Conservation (phyloP, 2,888 invertebrate genomes). For the Rutpela maculata region DNA sequence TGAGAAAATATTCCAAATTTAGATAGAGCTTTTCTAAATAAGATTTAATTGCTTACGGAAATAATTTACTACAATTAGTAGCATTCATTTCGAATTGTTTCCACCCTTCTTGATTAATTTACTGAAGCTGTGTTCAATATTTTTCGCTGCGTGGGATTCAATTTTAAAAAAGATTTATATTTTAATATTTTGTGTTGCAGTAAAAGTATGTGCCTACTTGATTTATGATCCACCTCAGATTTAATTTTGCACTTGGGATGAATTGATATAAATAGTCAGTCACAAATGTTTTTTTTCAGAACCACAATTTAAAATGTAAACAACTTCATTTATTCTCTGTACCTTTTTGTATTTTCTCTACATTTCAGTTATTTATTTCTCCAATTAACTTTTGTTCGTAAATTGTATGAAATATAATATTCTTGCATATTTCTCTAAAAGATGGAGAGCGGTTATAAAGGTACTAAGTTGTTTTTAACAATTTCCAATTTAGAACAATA, state of each 20-base stretch:
- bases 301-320: not conserved
- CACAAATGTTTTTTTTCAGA: not conserved
- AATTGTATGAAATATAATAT: not conserved
- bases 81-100: not conserved
- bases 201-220: not conserved
- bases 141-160: not conserved
- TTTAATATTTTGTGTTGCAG: not conserved
- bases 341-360: not conserved
- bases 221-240: slow-evolving; percentile 7
- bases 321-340: not conserved
- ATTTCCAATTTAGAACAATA: no score
- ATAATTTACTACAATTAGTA: not conserved
- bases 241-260: slow-evolving; percentile 2
- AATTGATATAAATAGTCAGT: not conserved
- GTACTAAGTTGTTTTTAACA: no score
- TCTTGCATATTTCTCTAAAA: not conserved
- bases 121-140: not conserved
- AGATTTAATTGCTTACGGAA: not conserved
- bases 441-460: no score
- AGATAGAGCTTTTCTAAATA: not conserved
- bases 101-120: not conserved
- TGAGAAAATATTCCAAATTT: not conserved
- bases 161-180: not conserved
- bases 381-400: not conserved
- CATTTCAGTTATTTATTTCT: not conserved